These are phyloP conservation scores for Odontothrips loti DNA, from an alignment of 2,888 invertebrate species.

Conservation along the genomic window DNA sequence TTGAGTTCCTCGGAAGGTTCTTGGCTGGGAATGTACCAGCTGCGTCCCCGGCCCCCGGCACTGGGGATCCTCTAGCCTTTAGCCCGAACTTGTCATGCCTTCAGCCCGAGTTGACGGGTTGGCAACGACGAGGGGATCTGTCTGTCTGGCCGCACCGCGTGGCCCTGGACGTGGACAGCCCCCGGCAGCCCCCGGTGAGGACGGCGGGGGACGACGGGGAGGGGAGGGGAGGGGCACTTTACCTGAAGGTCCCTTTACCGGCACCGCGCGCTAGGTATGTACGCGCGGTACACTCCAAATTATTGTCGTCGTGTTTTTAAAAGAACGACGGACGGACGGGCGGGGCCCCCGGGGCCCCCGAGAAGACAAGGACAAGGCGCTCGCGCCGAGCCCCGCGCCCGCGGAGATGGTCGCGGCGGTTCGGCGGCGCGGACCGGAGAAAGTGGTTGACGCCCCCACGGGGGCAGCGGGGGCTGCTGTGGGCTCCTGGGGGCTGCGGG, in stretches of 20 bases:
- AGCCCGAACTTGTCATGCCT: neutral
- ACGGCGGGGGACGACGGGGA: neutral
- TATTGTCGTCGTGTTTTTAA: neutral
- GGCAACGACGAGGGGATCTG: neutral
- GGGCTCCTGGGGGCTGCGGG: no score
- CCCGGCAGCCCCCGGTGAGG: neutral
- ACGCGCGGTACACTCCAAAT: neutral
- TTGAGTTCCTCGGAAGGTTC: no score
- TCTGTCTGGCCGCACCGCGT: neutral
- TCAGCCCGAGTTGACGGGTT: neutral
- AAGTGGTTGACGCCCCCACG: no score
- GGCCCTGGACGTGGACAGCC: neutral
- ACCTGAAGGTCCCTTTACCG: neutral
- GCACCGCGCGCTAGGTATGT: no score
- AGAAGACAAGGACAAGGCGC: neutral
- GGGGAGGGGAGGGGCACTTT: neutral
- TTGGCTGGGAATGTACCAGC: no score
- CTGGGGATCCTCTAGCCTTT: neutral
- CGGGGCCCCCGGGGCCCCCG: neutral
- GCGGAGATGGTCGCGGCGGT: neutral
- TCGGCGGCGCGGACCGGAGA: neutral
- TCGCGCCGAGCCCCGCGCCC: no score
- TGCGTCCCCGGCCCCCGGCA: no score
- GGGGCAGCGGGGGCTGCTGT: no score
- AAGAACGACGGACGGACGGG: neutral